phyloP scores from a whole-genome alignment of 2,113 vertebrate species.

The Lepisosteus osseus region DNA sequence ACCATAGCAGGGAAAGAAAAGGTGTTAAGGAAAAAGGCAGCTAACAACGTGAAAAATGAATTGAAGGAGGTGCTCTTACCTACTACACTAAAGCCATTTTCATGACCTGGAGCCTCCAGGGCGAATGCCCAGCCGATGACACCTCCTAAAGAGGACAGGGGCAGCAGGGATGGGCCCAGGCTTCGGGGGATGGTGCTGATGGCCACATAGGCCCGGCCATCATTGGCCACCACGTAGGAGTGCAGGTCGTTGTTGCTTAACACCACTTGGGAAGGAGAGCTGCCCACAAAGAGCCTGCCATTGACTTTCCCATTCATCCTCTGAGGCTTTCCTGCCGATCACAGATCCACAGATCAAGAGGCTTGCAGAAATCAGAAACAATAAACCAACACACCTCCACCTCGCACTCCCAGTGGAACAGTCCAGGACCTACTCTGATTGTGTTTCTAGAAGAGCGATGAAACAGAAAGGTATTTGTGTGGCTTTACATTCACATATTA shows the following conservation, averaged over 20 bases:
- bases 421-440: no score
- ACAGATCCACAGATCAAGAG: not conserved
- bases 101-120: conserved; percentile 83
- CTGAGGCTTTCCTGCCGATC: conserved; percentile 81
- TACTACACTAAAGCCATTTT: conserved; percentile 88
- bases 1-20: no score
- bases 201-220: conserved; percentile 90
- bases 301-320: conserved; percentile 89
- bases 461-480: no score
- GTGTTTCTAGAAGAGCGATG: no score
- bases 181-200: conserved; percentile 81
- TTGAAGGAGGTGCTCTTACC: conserved; percentile 61
- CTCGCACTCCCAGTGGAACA: no score
- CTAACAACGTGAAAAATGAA: no score
- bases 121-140: conserved; percentile 95
- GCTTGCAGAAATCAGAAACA: not conserved
- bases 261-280: conserved; percentile 57
- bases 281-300: conserved; percentile 79
- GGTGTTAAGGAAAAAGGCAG: no score
- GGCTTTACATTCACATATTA: no score
- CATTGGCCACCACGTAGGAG: conserved; percentile 90
- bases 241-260: conserved; percentile 88
- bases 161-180: conserved; percentile 80
- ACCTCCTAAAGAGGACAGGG: conserved; percentile 80
- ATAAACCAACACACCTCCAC: not conserved